Base-by-base conservation (phyloP, 2,113 vertebrate species). In the Pterophyllum scalare region DNA sequence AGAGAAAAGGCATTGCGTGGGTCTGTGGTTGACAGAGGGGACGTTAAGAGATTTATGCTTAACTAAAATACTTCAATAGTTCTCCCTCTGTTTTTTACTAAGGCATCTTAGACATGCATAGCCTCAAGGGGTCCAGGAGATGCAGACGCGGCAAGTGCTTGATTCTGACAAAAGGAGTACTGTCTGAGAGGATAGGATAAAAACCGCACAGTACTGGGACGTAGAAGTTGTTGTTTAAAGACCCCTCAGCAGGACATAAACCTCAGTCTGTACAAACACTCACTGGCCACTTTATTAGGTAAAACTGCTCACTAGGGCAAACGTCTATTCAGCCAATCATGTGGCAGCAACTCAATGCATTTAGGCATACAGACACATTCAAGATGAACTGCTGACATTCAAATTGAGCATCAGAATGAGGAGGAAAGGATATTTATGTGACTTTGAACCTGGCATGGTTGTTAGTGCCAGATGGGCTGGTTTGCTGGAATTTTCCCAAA, bases 1-100 rank as follows among this genome's bases (percentile, higher is more conserved):
- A 83, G 92, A 94, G 92, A 77, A 78, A 84, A 89, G 78, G 62
- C 87, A 88, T 91, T 88, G 91, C 93, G 90, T 85, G 86, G 85
- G 70, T 87, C 76, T 19, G 85, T 79, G 89, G 89, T 86, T 75
- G 83, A 93, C 90, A 92, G 83, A 79, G 52, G 85, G 88, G 88
- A 93, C 75, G 74, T 89, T 90, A 88, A 87, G 87, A 88, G 80
- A 87, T 91, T 94, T 88, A 84, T 80, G 92, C 88, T 90, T 75
- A 77, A 93, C 92, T 89, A 88, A 93, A 84, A 89, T 84, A 83
- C 88, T 89, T 92, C 88, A 85, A 89, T 79, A 75, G 85, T 84
- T 77, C 85, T 82, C 85, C 75, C 77, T 90, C 77, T 89, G 81
- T 82, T 88, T 92, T 92, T 82, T 59, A 84, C 87, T 80, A 77